Base-by-base conservation (phyloP, 2,888 invertebrate genomes). In the Meiosimyza decipiens region DNA sequence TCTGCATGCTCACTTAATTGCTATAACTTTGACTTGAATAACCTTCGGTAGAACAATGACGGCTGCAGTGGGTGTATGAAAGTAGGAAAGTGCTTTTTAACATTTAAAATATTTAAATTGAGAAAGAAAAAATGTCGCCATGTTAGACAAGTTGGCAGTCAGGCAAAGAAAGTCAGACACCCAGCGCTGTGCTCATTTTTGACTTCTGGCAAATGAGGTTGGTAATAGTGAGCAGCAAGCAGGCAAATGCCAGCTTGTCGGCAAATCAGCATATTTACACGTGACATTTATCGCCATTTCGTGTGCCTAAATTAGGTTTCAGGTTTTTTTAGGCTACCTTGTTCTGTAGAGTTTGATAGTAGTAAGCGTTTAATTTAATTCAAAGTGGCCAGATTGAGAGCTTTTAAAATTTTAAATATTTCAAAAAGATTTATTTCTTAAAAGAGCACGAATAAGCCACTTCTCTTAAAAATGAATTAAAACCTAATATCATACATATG, bases 181-280 rank as follows among this genome's bases (percentile, higher is more conserved):
- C 6, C 18, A 64, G 22, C 15, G 18, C 13, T 40, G 9, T 6
- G 40, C 9, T 40, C 9, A 6, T 6, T 40, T 6, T 40, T 7
- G 40, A 40, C 9, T 40, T 40, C 40, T 40, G 3, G 9, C 40
- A 40, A 40, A 40, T 40, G 40, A 40, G 9, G 40, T 40, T 1
- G 40, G 40, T 40, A 40, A 40, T 7, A 40, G 40, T 15, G 51
- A 12, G 28, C 9, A n/a, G 18, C 22, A 16, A 13, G 16, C 63
- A 60, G 33, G 33, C 9, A n/a, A 62, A 40, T 15, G n/a, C 11
- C 28, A 16, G 16, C 65, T 51, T 22, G 15, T 9, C 18, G 55
- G 57, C 15, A 67, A 57, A 57, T 67, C 55, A 49, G 55, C 67
- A 67, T 57, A 67, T 67, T 67, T 67, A 47, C 55, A 47, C 55